Evolutionary conservation across 2,113 vertebrate species (phyloP).

Genomic region (Charadrius vociferus): DNA sequence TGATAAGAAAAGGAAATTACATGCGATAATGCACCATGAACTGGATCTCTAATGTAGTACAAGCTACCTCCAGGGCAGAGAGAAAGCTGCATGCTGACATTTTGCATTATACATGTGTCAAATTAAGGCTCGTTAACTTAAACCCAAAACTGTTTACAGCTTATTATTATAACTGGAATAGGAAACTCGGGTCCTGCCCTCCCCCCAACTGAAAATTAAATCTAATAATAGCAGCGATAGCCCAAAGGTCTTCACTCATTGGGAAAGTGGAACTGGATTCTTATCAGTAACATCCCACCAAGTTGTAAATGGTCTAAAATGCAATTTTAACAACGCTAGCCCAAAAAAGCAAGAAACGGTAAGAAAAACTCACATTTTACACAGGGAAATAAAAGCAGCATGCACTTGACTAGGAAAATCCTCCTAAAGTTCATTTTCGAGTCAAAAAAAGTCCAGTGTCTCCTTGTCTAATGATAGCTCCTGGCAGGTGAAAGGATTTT

Average conservation of each 20-base stretch:
- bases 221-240: slow-evolving; percentile 16
- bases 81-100: slow-evolving; percentile 20
- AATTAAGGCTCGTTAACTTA: slow-evolving; percentile 56
- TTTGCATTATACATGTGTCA: slow-evolving; percentile 31
- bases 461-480: background rate
- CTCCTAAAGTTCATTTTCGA: slow-evolving; percentile 53
- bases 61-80: slow-evolving; percentile 16
- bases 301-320: background rate
- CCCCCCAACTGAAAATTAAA: slow-evolving; percentile 11
- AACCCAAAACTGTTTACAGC: slow-evolving; percentile 31
- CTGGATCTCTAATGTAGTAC: slow-evolving; percentile 14
- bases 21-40: background rate
- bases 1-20: slow-evolving; percentile 50
- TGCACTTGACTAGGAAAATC: slow-evolving; percentile 46
- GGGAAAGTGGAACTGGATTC: background rate
- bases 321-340: background rate
- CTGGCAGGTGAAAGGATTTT: background rate
- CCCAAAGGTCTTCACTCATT: background rate
- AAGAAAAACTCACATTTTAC: slow-evolving; percentile 59
- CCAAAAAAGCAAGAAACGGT: background rate
- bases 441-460: background rate
- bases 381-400: slow-evolving; percentile 45
- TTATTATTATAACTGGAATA: slow-evolving; percentile 20
- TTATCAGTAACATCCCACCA: background rate
- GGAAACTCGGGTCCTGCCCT: background rate